phyloP scores from a whole-genome alignment of 2,113 vertebrate species.

The Hemicordylus capensis region DNA sequence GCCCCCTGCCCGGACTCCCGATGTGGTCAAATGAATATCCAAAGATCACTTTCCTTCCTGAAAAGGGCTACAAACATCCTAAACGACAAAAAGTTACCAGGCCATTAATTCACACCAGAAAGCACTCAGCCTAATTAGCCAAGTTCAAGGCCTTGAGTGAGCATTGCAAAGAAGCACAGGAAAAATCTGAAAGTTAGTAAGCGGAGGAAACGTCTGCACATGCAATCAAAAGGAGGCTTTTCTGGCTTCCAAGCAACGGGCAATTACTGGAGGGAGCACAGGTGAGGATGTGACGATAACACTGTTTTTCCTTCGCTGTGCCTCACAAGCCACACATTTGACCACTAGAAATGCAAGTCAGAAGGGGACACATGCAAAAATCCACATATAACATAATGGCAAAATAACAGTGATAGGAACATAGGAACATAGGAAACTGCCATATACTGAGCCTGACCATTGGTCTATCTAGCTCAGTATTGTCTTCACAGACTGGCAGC shows the following conservation, averaged over 20 bases:
- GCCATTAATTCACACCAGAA: background rate
- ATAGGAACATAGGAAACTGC: too few species aligned
- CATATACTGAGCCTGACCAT: too few species aligned
- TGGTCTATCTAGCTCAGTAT: too few species aligned
- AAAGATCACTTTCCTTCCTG: background rate
- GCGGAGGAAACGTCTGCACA: accelerated
- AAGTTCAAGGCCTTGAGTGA: accelerated
- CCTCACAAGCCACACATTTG: accelerated
- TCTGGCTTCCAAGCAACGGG: background rate
- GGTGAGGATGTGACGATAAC: accelerated
- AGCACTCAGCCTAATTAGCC: background rate
- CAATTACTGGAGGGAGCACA: background rate
- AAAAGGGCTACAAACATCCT: background rate
- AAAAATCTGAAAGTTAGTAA: background rate
- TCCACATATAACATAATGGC: too few species aligned
- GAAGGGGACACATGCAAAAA: background rate
- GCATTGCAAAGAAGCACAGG: background rate
- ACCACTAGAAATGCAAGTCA: background rate
- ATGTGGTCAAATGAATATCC: background rate
- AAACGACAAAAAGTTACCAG: background rate
- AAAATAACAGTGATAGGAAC: too few species aligned
- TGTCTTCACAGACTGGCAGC: too few species aligned
- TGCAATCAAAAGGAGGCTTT: background rate
- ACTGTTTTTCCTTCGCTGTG: background rate
- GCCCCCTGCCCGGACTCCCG: too few species aligned